Evolutionary conservation across 2,888 invertebrate genomes (phyloP), one percentile per base, ranked within the genome.

Genomic region (Ariolimax columbianus): DNA sequence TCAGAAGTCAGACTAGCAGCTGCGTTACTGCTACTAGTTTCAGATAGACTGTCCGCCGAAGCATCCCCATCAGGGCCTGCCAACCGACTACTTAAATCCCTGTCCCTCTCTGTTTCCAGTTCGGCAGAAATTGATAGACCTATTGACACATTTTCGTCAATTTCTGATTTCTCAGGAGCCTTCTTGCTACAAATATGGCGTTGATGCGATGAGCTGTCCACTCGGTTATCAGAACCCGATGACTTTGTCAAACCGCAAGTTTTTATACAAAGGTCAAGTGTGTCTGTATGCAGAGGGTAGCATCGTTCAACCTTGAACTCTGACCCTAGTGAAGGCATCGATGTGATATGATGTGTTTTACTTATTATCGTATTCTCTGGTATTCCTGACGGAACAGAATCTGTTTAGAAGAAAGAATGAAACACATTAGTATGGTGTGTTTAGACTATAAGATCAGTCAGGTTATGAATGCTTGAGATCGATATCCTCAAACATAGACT

Each of bases 61-160:
- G 51, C 47, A 47, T 77, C 77, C 11, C 17, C 68, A 66, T 77
- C 77, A 77, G 33, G 3, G 23, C 11, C 38, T 14, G 51, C 19
- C n/a, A 68, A n/a, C 26, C 38, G 43, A 33, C 36, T 82, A 47
- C 30, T n/a, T 11, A 63, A 26, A 38, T 66, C 77, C 17, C 72
- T 73, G 17, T 82, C 82, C 36, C 77, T 77, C 17, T 83, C 68
- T 0, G 83, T 83, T 38, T 83, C 83, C 36, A 83, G 68, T 26
- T 83, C 83, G 1, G 83, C 77, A 38, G 83, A 83, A n/a, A 83
- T n/a, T 40, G 77, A 66, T 30, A 83, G 68, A n/a, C 83, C 77
- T 23, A 77, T 68, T 47, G 83, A 77, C 23, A 77, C 51, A 47
- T 26, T 66, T 38, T 83, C 83, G 3, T 68, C 83, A 9, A 83